Evolutionary conservation across 2,888 invertebrate species (phyloP).

Genomic region (Tribolium freemani): DNA sequence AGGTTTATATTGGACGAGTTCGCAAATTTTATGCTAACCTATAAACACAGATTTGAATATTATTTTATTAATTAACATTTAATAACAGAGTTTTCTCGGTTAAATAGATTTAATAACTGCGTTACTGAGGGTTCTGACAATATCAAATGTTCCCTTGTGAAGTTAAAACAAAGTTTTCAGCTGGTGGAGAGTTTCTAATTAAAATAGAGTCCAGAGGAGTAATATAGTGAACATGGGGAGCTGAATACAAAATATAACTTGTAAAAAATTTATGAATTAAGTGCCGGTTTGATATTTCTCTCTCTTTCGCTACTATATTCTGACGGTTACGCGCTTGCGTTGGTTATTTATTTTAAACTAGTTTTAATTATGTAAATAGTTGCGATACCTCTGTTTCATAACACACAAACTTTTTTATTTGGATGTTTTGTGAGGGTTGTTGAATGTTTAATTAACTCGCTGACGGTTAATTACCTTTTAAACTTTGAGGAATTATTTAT

Average conservation of each 20-base stretch:
- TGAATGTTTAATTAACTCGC: neutral
- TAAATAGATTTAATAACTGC: constrained; percentile 19
- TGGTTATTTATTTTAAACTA: neutral
- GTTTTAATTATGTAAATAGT: neutral
- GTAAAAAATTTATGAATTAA: constrained; percentile 23
- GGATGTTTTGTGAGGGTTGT: neutral
- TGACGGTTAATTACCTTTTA: constrained; percentile 21
- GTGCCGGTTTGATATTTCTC: constrained; percentile 17
- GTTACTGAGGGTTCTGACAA: constrained; percentile 1
- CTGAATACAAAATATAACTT: constrained; percentile 27
- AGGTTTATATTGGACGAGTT: neutral
- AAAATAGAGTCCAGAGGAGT: constrained; percentile 29
- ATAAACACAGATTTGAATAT: neutral
- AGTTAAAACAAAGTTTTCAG: constrained; percentile 27
- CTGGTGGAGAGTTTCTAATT: constrained; percentile 23
- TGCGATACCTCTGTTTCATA: neutral
- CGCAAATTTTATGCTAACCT: neutral
- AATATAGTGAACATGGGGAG: constrained; percentile 20
- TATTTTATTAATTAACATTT: neutral
- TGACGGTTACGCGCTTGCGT: neutral
- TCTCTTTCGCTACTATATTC: neutral
- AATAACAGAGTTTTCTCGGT: constrained; percentile 1
- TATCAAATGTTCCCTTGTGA: constrained; percentile 28
- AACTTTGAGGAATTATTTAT: constrained; percentile 24
- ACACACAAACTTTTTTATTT: neutral